Evolutionary conservation across 2,888 invertebrate genomes (phyloP).

Genomic region (Incurvaria masculella): DNA sequence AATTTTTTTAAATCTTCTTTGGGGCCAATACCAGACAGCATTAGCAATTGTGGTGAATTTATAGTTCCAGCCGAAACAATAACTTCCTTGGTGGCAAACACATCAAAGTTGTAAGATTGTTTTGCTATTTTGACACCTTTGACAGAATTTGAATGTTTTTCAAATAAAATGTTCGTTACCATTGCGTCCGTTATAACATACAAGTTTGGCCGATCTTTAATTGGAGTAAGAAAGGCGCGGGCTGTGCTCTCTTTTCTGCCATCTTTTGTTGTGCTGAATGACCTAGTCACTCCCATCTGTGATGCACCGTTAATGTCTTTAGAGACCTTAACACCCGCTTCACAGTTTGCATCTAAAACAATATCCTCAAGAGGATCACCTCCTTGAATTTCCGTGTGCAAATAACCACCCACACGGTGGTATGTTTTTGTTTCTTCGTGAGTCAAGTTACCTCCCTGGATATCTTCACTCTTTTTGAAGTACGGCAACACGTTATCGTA

Average conservation of each 20-base stretch:
- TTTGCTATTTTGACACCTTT: constrained; percentile 3
- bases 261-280: no score
- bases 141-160: constrained; percentile 12
- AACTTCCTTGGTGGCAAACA: constrained; percentile 3
- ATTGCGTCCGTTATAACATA: constrained; percentile 20
- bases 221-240: constrained; percentile 20
- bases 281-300: constrained; percentile 48
- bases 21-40: constrained; percentile 4
- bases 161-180: constrained; percentile 20
- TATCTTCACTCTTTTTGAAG: constrained; percentile 64
- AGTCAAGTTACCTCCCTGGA: constrained; percentile 37
- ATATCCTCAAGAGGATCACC: constrained; percentile 27
- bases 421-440: constrained; percentile 24
- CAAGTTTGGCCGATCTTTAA: constrained; percentile 19
- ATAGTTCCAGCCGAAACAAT: constrained; percentile 1
- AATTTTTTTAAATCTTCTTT: neutral
- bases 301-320: constrained; percentile 47
- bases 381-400: constrained; percentile 31
- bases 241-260: constrained; percentile 18
- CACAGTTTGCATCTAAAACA: constrained; percentile 40
- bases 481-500: constrained; percentile 59
- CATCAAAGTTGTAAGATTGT: neutral
- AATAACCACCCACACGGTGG: constrained; percentile 41
- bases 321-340: constrained; percentile 39
- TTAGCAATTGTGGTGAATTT: constrained; percentile 1